These are phyloP conservation scores for Hirtodrosophila histrioides DNA, from an alignment of 2,888 invertebrate species.

Conservation along the genomic window DNA sequence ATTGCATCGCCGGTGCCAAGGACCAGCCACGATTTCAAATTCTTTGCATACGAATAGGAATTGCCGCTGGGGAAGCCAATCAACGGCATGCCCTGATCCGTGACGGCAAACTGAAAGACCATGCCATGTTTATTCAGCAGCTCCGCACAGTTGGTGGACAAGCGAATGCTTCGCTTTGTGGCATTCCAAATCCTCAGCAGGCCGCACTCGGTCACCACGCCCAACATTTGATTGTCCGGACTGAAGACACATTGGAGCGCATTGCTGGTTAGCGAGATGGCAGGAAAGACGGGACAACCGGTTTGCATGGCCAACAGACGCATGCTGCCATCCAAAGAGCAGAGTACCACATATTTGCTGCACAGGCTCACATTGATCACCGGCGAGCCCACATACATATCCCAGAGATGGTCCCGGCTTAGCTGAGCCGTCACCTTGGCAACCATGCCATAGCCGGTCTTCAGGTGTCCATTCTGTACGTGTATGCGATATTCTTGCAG, in stretches of 20 bases:
- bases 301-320: constrained; percentile 79
- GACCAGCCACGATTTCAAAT: constrained; percentile 89
- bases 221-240: constrained; percentile 81
- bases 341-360: constrained; percentile 82
- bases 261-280: constrained; percentile 80
- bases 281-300: constrained; percentile 81
- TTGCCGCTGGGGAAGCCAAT: constrained; percentile 93
- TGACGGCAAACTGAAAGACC: constrained; percentile 86
- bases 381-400: constrained; percentile 86
- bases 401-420: constrained; percentile 87
- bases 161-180: constrained; percentile 56
- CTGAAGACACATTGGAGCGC: constrained; percentile 83
- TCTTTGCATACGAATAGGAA: constrained; percentile 92
- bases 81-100: constrained; percentile 92
- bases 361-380: constrained; percentile 83
- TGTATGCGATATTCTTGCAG: constrained; percentile 85
- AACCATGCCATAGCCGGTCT: constrained; percentile 87
- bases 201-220: constrained; percentile 84
- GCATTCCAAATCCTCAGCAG: constrained; percentile 83
- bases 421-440: constrained; percentile 86
- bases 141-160: constrained; percentile 82
- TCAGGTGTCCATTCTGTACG: constrained; percentile 85
- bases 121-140: constrained; percentile 84
- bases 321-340: constrained; percentile 83
- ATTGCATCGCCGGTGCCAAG: constrained; percentile 86